Evolutionary conservation across 1,140 invertebrate genomes (phyloP).

Genomic region (Delia radicum): DNA sequence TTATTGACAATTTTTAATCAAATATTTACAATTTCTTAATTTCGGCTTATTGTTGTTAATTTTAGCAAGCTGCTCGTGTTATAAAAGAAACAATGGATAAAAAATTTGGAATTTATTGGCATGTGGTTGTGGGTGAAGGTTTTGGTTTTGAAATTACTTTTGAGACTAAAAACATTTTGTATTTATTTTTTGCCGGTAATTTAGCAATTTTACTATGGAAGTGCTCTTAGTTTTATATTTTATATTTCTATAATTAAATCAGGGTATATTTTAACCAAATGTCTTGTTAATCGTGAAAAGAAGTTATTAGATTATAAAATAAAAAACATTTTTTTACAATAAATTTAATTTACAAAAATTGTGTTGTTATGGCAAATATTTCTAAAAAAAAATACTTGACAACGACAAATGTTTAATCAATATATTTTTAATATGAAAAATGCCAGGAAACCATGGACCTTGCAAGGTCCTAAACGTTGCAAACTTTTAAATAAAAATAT

Average conservation of each 20-base stretch:
- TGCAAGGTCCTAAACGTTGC: too few species aligned
- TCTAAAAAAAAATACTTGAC: not conserved
- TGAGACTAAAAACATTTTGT: conserved; percentile 84
- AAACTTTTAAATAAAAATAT: too few species aligned
- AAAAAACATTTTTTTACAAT: not conserved
- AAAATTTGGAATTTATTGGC: conserved; percentile 90
- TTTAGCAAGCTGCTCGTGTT: conserved; percentile 72
- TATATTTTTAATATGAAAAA: too few species aligned
- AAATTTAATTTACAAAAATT: conserved; percentile 4
- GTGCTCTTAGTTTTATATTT: conserved; percentile 62
- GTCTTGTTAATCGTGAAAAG: too few species aligned
- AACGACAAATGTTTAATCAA: not conserved
- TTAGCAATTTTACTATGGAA: conserved; percentile 89
- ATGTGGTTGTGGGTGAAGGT: conserved; percentile 90
- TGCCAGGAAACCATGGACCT: too few species aligned
- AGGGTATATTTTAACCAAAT: not conserved
- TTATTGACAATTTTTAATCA: not conserved
- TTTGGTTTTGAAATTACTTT: conserved; percentile 92
- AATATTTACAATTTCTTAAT: not conserved
- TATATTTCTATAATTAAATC: not conserved
- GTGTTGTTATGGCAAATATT: conserved; percentile 1
- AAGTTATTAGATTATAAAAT: not conserved
- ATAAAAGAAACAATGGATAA: conserved; percentile 94
- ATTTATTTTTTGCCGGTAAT: conserved; percentile 91
- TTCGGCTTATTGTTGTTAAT: conserved; percentile 1